Percentiles rank a stretch among this genome's conserved stretches.
phyloP scores from a whole-genome alignment of 2,888 invertebrate species.

The Drosophila putrida region DNA sequence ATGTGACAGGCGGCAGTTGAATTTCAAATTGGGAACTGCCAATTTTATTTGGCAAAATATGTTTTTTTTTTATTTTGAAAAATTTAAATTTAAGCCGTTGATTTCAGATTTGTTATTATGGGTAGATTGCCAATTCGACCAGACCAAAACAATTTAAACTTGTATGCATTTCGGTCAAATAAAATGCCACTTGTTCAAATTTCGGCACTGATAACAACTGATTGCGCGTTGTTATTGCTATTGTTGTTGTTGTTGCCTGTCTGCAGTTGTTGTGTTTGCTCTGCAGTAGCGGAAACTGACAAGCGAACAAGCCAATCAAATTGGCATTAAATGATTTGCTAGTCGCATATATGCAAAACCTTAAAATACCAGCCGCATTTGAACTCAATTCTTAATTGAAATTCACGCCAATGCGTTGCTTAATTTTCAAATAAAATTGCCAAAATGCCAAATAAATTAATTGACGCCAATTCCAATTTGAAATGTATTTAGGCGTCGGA shows the following conservation, averaged over 20 bases:
- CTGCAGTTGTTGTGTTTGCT: no score
- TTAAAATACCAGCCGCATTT: slow-evolving; percentile 19
- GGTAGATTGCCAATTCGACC: slow-evolving; percentile 13
- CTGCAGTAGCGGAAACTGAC: slow-evolving; percentile 9
- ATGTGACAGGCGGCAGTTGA: slow-evolving; percentile 40
- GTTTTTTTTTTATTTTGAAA: background rate
- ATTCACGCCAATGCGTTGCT: slow-evolving; percentile 62
- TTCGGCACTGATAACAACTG: slow-evolving; percentile 34
- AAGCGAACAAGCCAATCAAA: slow-evolving; percentile 67
- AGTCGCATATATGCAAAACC: slow-evolving; percentile 23
- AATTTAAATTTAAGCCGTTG: slow-evolving; percentile 41
- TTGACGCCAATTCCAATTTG: slow-evolving; percentile 52
- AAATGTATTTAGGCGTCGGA: slow-evolving; percentile 54
- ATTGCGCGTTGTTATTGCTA: slow-evolving; percentile 27
- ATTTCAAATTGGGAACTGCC: slow-evolving; percentile 1
- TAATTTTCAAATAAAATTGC: slow-evolving; percentile 70
- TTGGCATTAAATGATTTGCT: slow-evolving; percentile 62
- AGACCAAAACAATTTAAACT: slow-evolving; percentile 39
- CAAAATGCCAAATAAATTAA: slow-evolving; percentile 72
- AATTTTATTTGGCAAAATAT: background rate
- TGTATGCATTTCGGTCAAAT: slow-evolving; percentile 43
- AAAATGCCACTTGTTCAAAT: slow-evolving; percentile 49
- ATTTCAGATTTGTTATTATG: slow-evolving; percentile 31
- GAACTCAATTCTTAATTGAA: slow-evolving; percentile 65
- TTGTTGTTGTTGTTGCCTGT: slow-evolving; percentile 1